phyloP scores from a whole-genome alignment of 2,888 invertebrate genomes.

The Rhagonycha lutea region DNA sequence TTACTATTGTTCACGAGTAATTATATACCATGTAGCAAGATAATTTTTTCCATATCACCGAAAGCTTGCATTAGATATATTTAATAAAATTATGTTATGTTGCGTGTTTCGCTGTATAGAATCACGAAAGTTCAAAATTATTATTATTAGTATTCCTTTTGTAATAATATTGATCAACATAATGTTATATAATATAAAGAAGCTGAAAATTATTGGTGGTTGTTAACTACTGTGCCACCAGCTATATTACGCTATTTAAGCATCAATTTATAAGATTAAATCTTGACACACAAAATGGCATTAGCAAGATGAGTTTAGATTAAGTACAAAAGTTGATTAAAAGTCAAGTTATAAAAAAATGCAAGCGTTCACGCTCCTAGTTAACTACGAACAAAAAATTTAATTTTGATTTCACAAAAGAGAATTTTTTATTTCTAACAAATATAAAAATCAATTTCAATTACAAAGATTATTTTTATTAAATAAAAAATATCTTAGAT shows the following conservation, averaged over 20 bases:
- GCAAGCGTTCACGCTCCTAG: background rate
- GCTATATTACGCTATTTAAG: slow-evolving; percentile 3
- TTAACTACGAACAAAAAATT: background rate
- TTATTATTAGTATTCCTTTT: slow-evolving; percentile 5
- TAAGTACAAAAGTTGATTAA: slow-evolving; percentile 6
- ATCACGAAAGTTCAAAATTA: slow-evolving; percentile 11
- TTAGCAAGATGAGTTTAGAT: background rate
- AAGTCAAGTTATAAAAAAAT: slow-evolving; percentile 6
- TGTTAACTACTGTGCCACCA: background rate
- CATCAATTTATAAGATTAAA: slow-evolving; percentile 5
- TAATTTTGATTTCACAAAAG: background rate
- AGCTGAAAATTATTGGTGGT: background rate
- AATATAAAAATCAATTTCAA: background rate
- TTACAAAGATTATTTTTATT: background rate
- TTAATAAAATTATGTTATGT: slow-evolving; percentile 4
- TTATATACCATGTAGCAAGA: background rate
- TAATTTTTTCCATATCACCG: background rate
- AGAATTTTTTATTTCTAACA: background rate
- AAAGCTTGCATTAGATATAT: background rate
- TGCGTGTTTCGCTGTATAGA: slow-evolving; percentile 5
- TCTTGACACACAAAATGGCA: slow-evolving; percentile 1
- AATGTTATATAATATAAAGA: background rate
- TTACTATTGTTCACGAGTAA: background rate
- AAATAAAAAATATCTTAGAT: background rate
- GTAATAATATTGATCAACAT: background rate